These are phyloP conservation scores for Sebastes diaconus DNA, from an alignment of 2,797 vertebrate genomes.

Conservation along the genomic window DNA sequence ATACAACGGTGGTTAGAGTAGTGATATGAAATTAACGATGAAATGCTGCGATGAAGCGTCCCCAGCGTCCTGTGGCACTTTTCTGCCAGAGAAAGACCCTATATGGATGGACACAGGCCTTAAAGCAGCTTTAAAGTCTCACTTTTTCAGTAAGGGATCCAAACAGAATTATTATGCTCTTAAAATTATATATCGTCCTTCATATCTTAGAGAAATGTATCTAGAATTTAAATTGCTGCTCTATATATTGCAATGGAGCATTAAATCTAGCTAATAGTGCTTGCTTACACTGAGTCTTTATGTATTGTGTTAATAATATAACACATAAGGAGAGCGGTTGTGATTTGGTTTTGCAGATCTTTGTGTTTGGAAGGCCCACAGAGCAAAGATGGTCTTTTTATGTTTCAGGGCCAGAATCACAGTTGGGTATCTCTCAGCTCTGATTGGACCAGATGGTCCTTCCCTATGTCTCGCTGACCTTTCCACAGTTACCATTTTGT, in stretches of 20 bases:
- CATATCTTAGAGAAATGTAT: background rate
- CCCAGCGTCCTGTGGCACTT: rapidly evolving
- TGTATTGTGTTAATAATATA: background rate
- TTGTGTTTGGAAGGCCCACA: conserved; percentile 35
- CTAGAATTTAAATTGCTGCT: background rate
- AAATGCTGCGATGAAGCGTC: background rate
- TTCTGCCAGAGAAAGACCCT: background rate
- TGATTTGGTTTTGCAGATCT: conserved; percentile 12
- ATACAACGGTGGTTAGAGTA: background rate
- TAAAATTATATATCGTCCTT: background rate
- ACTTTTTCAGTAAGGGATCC: background rate
- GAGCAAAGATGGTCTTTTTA: conserved; percentile 64
- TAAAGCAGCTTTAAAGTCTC: background rate
- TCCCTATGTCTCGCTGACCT: conserved; percentile 65
- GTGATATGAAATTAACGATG: background rate
- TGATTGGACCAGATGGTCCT: conserved; percentile 75
- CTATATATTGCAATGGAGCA: background rate
- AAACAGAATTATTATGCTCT: background rate
- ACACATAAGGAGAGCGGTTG: background rate
- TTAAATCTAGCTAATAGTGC: background rate
- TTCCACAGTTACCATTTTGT: conserved; percentile 67
- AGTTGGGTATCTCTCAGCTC: conserved; percentile 66
- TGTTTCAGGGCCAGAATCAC: conserved; percentile 64
- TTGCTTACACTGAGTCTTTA: background rate
- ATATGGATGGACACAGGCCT: background rate